Evolutionary conservation across 2,113 vertebrate species (phyloP), one percentile per base, ranked within the genome.

Genomic region (Thomomys bottae): DNA sequence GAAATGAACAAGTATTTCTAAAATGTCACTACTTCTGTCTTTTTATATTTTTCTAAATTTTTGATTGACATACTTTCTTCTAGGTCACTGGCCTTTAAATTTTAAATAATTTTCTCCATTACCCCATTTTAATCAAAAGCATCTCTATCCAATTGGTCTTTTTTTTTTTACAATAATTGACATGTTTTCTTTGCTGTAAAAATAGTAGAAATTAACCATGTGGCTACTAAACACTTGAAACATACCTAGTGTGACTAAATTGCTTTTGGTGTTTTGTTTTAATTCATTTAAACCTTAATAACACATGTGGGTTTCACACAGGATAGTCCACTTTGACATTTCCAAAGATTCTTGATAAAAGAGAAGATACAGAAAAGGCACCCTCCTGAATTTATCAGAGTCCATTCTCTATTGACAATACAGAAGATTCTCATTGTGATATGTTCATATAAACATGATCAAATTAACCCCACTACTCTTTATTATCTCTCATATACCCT

Each of bases 221-320:
- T 61, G 38, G 40, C 63, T 76, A 61, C 6, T 73, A 45, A 80
- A 57, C 26, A 77, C 30, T 76, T 61, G 54, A 70, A 88, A 77
- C 28, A 3, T 40, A 28, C n/a, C 28, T 76, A 49, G 63, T 49
- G 17, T 49, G 34, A 88, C 63, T 70, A 15, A 89, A 92, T 71
- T 83, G 17, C 54, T 32, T 89, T 66, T 20, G 5, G 89, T 73
- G 30, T 80, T 79, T 34, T 26, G 78, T 68, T 68, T 42, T 61
- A 40, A 82, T 61, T 90, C 61, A 68, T 36, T 80, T 75, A 59
- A 89, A 81, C 75, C 45, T 67, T 34, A 75, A 59, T 49, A 49
- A 20, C 24, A 61, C 10, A 80, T 24, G 12, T 0, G 8, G 54
- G 32, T 21, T 24, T 81, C 26, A 45, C 32, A n/a, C 34, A 42